phyloP scores from a whole-genome alignment of 2,888 invertebrate species.

The Acanthosepion esculentum region DNA sequence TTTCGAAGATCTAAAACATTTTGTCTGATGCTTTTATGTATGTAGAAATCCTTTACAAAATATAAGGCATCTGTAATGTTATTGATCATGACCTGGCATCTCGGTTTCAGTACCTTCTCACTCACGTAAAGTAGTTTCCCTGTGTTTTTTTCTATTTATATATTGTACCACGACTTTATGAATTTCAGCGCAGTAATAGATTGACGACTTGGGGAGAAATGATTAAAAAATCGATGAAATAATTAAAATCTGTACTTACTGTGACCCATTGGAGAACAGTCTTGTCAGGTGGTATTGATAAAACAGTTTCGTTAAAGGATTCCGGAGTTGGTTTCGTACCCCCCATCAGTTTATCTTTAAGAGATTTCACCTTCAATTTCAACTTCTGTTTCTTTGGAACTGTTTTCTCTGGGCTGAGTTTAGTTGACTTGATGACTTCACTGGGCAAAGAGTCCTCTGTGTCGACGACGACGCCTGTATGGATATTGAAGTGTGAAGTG shows the following conservation, averaged over 20 bases:
- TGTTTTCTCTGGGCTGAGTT: not conserved
- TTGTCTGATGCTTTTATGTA: no score
- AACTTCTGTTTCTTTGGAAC: not conserved
- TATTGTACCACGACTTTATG: no score
- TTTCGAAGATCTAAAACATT: no score
- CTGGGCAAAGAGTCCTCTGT: not conserved
- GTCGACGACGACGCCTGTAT: not conserved
- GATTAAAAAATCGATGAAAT: no score
- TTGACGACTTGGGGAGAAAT: no score
- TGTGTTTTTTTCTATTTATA: no score
- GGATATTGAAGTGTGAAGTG: not conserved
- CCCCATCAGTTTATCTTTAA: conserved; percentile 13
- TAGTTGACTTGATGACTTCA: not conserved
- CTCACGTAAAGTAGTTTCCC: no score
- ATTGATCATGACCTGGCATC: no score
- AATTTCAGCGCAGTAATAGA: no score
- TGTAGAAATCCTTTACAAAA: no score
- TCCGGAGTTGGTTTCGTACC: not conserved
- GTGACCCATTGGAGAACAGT: conserved; percentile 13
- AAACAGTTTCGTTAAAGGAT: not conserved
- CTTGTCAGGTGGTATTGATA: conserved; percentile 34
- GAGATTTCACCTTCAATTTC: not conserved
- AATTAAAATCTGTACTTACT: not conserved
- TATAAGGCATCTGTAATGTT: no score
- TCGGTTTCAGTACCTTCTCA: no score